Evolutionary conservation across 1,140 invertebrate genomes (phyloP).

Genomic region (Formica selysi): DNA sequence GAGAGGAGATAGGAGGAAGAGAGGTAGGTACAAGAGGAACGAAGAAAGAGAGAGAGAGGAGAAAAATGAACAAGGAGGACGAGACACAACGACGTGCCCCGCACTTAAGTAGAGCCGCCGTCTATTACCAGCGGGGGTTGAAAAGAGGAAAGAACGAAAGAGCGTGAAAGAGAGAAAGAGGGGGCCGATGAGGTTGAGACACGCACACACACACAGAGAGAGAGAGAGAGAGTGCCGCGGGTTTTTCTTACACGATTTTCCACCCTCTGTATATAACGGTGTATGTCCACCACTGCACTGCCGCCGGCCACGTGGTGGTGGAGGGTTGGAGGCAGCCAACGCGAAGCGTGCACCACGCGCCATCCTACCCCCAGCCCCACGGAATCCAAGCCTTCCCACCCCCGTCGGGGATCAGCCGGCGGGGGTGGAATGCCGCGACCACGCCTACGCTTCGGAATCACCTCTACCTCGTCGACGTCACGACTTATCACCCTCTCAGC

Average conservation of each 20-base stretch:
- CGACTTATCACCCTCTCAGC: slow-evolving; percentile 85
- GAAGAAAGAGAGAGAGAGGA: background rate
- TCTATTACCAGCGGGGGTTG: slow-evolving; percentile 52
- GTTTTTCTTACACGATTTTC: slow-evolving; percentile 80
- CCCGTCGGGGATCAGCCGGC: slow-evolving; percentile 56
- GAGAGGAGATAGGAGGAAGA: background rate
- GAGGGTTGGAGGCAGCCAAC: slow-evolving; percentile 80
- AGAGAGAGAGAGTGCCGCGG: slow-evolving; percentile 64
- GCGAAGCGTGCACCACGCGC: slow-evolving; percentile 75
- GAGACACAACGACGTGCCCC: slow-evolving; percentile 26
- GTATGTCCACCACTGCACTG: slow-evolving; percentile 63
- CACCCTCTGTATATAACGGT: slow-evolving; percentile 67
- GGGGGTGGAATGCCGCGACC: slow-evolving; percentile 75
- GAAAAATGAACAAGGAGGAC: slow-evolving; percentile 19
- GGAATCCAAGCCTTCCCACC: slow-evolving; percentile 72
- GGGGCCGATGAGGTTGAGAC: slow-evolving; percentile 57
- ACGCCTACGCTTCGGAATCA: slow-evolving; percentile 81
- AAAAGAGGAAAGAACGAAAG: background rate
- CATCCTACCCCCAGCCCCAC: slow-evolving; percentile 74
- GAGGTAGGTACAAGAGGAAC: background rate
- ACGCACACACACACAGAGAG: slow-evolving; percentile 17
- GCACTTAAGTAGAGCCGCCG: slow-evolving; percentile 72
- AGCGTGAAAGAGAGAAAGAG: slow-evolving; percentile 34
- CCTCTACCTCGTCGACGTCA: slow-evolving; percentile 81
- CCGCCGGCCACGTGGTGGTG: slow-evolving; percentile 73